Evolutionary conservation across 2,797 vertebrate genomes (phyloP).

Genomic region (Spondyliosoma cantharus): DNA sequence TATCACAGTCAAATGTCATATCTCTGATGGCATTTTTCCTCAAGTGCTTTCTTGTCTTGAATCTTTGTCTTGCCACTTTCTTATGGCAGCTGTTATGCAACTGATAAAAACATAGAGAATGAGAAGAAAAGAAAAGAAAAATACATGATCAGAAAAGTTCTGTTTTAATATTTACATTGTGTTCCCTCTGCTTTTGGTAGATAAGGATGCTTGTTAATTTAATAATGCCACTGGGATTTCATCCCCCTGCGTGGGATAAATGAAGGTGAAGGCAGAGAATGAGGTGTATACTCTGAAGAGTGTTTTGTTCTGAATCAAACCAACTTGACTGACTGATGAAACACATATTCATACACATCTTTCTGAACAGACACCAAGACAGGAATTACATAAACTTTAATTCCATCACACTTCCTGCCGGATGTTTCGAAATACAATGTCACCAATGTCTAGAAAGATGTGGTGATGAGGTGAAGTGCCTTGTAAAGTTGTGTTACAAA

Average conservation of each 20-base stretch:
- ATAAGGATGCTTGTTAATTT: neutral
- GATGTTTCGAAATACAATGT: neutral
- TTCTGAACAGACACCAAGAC: neutral
- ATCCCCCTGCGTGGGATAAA: neutral
- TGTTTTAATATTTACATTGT: neutral
- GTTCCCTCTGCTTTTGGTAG: neutral
- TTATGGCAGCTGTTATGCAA: neutral
- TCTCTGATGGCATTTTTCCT: neutral
- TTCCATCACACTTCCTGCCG: neutral
- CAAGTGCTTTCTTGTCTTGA: neutral
- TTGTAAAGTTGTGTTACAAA: neutral
- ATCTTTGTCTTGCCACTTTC: neutral
- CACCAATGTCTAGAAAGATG: neutral
- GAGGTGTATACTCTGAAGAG: neutral
- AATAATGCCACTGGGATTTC: neutral
- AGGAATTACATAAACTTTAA: neutral
- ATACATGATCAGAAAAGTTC: neutral
- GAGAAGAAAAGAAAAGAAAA: neutral
- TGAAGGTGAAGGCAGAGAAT: neutral
- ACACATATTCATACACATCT: neutral
- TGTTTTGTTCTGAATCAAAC: slow-evolving; percentile 6
- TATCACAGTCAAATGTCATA: neutral
- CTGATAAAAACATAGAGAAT: neutral
- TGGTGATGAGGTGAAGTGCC: neutral
- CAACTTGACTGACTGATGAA: neutral